Percentiles rank a stretch among this genome's conserved stretches.
These are phyloP conservation scores for Parapsyche elsis DNA, from an alignment of 1,140 invertebrate genomes.

Conservation along the genomic window DNA sequence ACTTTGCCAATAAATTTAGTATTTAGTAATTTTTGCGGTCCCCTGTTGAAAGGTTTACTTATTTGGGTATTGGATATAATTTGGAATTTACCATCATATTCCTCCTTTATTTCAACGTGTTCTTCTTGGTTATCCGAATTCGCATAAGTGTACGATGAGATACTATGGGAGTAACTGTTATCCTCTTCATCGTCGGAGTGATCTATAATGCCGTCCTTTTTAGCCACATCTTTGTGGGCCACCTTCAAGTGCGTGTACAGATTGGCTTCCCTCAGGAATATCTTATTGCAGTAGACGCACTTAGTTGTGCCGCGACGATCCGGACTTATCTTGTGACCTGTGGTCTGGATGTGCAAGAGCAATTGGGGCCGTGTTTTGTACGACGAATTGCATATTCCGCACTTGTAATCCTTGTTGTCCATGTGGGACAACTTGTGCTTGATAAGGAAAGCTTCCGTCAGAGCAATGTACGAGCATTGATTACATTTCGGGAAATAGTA, in stretches of 20 bases:
- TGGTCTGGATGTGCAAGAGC: constrained; percentile 68
- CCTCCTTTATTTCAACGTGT: constrained; percentile 62
- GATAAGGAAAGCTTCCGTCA: constrained; percentile 74
- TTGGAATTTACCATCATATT: constrained; percentile 65
- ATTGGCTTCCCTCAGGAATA: constrained; percentile 72
- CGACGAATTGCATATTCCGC: constrained; percentile 66
- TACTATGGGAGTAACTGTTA: constrained; percentile 58
- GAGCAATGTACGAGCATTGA: constrained; percentile 78
- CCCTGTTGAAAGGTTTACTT: constrained; percentile 55
- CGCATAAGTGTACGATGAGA: constrained; percentile 58
- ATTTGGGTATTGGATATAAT: constrained; percentile 66
- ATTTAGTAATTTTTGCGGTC: constrained; percentile 50
- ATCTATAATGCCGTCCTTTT: constrained; percentile 72
- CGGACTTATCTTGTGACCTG: constrained; percentile 67
- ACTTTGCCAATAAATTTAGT: constrained; percentile 46
- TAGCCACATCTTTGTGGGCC: constrained; percentile 71
- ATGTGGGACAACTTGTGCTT: constrained; percentile 74
- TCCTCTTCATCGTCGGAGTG: constrained; percentile 69
- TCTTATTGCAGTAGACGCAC: constrained; percentile 76
- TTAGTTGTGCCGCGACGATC: constrained; percentile 67
- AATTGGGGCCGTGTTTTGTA: constrained; percentile 67
- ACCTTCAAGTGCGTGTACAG: constrained; percentile 75
- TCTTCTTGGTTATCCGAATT: constrained; percentile 57
- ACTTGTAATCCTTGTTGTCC: constrained; percentile 62
- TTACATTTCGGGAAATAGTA: constrained; percentile 82